phyloP scores from a whole-genome alignment of 2,888 invertebrate genomes.

The Tenodera sinensis region DNA sequence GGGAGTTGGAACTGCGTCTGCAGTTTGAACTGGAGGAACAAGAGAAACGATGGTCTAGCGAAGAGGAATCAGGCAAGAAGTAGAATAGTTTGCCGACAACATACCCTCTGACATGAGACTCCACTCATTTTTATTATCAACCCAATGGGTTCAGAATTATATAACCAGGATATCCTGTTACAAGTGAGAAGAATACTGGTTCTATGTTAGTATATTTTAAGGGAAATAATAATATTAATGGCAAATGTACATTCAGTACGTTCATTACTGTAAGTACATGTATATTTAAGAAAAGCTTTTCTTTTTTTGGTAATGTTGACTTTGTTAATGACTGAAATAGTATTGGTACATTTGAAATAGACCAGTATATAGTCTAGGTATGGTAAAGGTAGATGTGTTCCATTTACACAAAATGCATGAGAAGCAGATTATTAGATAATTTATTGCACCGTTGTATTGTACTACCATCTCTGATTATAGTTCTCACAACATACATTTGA shows the following conservation, averaged over 20 bases:
- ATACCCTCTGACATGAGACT: constrained; percentile 11
- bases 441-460: constrained; percentile 3
- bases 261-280: not conserved
- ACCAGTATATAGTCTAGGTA: not conserved
- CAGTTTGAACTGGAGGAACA: constrained; percentile 64
- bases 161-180: constrained; percentile 34
- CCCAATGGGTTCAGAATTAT: constrained; percentile 44
- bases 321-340: not conserved
- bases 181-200: constrained; percentile 28
- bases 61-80: constrained; percentile 50
- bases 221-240: not conserved
- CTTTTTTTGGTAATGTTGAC: not conserved
- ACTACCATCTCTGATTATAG: not conserved
- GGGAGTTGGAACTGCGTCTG: constrained; percentile 59
- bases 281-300: not conserved
- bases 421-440: not conserved
- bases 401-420: not conserved
- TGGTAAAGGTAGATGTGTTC: not conserved
- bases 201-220: not conserved
- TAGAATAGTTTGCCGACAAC: constrained; percentile 18
- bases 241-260: not conserved
- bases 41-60: constrained; percentile 59
- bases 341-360: not conserved
- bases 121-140: constrained; percentile 35
- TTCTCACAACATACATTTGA: not conserved